A percentile compares a stretch with the other conserved stretches of the same genome.
Evolutionary conservation across 2,888 invertebrate genomes (phyloP).

Genomic region (Cosmia pyralina): DNA sequence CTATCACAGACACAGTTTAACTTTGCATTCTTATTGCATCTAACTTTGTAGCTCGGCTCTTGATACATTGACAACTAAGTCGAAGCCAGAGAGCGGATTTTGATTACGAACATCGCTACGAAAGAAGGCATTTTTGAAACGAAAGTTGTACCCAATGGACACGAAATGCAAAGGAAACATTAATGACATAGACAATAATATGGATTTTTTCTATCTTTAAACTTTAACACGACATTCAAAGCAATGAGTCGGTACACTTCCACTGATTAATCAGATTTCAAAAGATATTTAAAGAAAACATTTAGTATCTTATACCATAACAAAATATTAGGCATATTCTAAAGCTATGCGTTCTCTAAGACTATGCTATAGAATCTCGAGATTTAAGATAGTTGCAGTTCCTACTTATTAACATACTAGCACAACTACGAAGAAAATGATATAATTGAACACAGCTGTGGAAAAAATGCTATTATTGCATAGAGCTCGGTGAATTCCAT

Average conservation of each 20-base stretch:
- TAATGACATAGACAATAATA: slow-evolving; percentile 37
- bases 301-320: slow-evolving; percentile 54
- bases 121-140: slow-evolving; percentile 29
- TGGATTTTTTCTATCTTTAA: slow-evolving; percentile 25
- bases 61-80: slow-evolving; percentile 42
- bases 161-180: slow-evolving; percentile 39
- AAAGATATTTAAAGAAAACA: slow-evolving; percentile 36
- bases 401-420: slow-evolving; percentile 29
- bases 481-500: slow-evolving; percentile 17
- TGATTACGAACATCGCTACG: slow-evolving; percentile 27
- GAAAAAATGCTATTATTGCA: slow-evolving; percentile 41
- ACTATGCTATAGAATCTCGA: slow-evolving; percentile 50
- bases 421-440: slow-evolving; percentile 45
- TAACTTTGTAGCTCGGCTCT: slow-evolving; percentile 46
- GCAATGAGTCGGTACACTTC: slow-evolving; percentile 42
- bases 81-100: slow-evolving; percentile 49
- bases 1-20: slow-evolving; percentile 84
- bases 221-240: slow-evolving; percentile 45
- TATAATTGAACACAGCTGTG: slow-evolving; percentile 61
- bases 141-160: slow-evolving; percentile 11
- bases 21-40: slow-evolving; percentile 61
- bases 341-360: slow-evolving; percentile 54
- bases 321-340: slow-evolving; percentile 62
- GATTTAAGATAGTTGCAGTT: slow-evolving; percentile 39
- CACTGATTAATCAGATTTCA: slow-evolving; percentile 34